A percentile compares a stretch with the other conserved stretches of the same genome.
phyloP scores from a whole-genome alignment of 2,797 vertebrate genomes.

The Ptychadena robeensis region DNA sequence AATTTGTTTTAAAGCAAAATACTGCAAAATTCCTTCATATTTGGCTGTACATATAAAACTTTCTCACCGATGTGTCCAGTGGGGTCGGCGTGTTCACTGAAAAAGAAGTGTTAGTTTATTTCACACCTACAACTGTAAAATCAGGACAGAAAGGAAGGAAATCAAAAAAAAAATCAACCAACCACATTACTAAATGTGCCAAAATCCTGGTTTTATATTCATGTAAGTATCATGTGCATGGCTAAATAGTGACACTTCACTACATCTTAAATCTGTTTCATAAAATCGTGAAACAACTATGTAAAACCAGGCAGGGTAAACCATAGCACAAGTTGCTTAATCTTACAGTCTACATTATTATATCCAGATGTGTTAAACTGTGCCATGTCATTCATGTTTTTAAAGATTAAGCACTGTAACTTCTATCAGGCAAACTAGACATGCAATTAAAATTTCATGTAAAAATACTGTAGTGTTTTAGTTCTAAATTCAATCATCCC shows the following conservation, averaged over 20 bases:
- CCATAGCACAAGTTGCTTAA: conserved; percentile 12
- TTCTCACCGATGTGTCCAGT: neutral
- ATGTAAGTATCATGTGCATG: neutral
- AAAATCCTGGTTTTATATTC: neutral
- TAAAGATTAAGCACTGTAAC: neutral
- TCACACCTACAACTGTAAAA: neutral
- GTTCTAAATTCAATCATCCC: neutral
- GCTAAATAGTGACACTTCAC: neutral
- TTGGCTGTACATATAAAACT: neutral
- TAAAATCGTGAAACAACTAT: neutral
- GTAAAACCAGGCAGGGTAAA: neutral
- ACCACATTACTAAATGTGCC: neutral
- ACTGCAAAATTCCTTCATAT: neutral
- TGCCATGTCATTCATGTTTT: neutral
- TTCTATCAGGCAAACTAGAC: neutral
- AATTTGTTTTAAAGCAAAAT: too few species aligned
- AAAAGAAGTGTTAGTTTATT: neutral
- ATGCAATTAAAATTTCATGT: too few species aligned
- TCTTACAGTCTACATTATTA: neutral
- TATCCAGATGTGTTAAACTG: neutral
- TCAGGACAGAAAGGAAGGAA: too few species aligned
- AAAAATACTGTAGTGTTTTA: neutral
- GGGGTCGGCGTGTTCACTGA: too few species aligned
- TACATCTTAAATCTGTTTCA: neutral
- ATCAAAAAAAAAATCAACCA: too few species aligned